A percentile compares a stretch with the other conserved stretches of the same genome.
Conservation (phyloP, 2,888 invertebrate genomes). For the Mimumesa dahlbomi region DNA sequence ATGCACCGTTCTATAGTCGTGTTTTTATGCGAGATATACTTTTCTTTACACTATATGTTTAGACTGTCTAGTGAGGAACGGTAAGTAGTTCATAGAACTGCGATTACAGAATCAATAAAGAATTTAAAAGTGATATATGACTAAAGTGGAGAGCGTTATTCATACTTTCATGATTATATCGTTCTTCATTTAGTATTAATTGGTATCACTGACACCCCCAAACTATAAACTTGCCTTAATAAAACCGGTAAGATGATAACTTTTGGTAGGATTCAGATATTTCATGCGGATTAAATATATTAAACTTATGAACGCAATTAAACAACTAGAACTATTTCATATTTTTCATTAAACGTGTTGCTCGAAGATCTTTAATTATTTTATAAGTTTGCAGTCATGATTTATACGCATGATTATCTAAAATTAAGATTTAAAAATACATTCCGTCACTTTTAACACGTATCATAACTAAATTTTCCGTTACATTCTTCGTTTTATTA, state of each 20-base stretch:
- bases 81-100: conserved; percentile 50
- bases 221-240: conserved; percentile 1
- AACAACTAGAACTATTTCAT: no score
- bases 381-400: conserved; percentile 23
- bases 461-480: conserved; percentile 1
- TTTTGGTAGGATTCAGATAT: not conserved
- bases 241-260: not conserved
- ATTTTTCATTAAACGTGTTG: no score
- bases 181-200: conserved; percentile 34
- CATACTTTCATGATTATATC: conserved; percentile 25
- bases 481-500: conserved; percentile 9
- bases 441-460: conserved; percentile 3
- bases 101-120: conserved; percentile 44
- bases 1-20: conserved; percentile 35
- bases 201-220: conserved; percentile 12
- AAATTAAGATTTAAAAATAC: conserved; percentile 17
- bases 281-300: no score
- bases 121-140: conserved; percentile 10
- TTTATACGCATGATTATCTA: conserved; percentile 20
- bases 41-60: conserved; percentile 42
- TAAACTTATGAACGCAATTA: not conserved
- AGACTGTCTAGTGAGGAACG: conserved; percentile 36
- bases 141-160: conserved; percentile 44
- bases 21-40: conserved; percentile 27
- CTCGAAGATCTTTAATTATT: no score